These are phyloP conservation scores for Vombatus ursinus DNA, from an alignment of 2,113 vertebrate genomes.

Conservation along the genomic window DNA sequence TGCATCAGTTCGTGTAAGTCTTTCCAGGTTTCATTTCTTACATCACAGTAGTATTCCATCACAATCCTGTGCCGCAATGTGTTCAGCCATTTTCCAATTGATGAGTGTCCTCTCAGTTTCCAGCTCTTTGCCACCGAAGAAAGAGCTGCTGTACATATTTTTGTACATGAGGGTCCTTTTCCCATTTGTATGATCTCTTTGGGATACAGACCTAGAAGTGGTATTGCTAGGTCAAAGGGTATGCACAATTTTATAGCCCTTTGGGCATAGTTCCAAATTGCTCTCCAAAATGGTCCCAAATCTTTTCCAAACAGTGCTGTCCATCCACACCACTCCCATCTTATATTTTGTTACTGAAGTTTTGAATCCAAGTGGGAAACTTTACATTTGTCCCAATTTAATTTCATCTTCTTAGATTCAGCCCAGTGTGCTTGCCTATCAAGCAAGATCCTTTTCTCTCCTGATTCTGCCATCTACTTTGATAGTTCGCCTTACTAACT, in stretches of 20 bases:
- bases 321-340: neutral
- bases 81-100: neutral
- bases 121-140: neutral
- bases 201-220: neutral
- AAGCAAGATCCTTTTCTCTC: neutral
- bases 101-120: neutral
- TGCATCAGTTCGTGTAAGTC: no score
- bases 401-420: neutral
- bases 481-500: neutral
- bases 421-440: neutral
- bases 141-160: neutral
- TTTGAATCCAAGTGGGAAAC: neutral
- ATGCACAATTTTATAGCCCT: neutral
- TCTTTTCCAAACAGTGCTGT: neutral
- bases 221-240: neutral
- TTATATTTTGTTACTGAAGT: neutral
- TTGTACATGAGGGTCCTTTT: neutral
- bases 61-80: accelerated
- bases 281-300: neutral
- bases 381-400: neutral
- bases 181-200: neutral
- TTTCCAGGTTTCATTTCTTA: neutral
- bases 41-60: neutral
- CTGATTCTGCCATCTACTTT: neutral
- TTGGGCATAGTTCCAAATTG: neutral